Evolutionary conservation across 2,113 vertebrate species (phyloP).

Genomic region (Hemiprocne comata): DNA sequence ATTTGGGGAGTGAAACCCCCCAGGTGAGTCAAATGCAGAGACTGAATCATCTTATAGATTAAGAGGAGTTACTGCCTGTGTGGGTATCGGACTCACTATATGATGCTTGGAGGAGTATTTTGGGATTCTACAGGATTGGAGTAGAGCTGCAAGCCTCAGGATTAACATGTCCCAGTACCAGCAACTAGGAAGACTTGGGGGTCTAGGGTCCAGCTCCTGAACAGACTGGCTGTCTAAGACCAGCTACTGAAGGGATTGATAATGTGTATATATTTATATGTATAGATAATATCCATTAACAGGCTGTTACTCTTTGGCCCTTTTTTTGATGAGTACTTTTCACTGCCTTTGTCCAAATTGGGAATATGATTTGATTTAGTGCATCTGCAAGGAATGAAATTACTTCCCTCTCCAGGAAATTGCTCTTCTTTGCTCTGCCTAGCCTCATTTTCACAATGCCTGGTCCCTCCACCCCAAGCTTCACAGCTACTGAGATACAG

Average conservation of each 20-base stretch:
- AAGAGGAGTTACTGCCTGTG: neutral
- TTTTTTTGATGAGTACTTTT: neutral
- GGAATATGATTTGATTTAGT: neutral
- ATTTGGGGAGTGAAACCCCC: neutral
- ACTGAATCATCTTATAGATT: neutral
- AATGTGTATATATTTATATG: neutral
- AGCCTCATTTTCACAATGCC: neutral
- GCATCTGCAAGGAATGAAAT: neutral
- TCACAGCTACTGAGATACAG: neutral
- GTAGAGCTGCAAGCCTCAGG: neutral
- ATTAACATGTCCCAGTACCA: neutral
- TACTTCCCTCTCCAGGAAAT: neutral
- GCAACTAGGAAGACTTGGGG: no score
- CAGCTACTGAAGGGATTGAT: neutral
- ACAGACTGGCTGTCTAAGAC: neutral
- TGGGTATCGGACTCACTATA: neutral
- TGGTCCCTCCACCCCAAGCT: neutral
- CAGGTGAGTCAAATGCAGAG: neutral
- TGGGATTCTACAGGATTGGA: neutral
- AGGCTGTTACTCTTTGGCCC: neutral
- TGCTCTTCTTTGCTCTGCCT: neutral
- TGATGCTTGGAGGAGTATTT: neutral
- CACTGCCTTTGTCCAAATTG: neutral
- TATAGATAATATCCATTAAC: neutral
- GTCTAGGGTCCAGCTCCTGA: neutral